phyloP scores from a whole-genome alignment of 1,140 invertebrate genomes.

The Drosophila parvula region DNA sequence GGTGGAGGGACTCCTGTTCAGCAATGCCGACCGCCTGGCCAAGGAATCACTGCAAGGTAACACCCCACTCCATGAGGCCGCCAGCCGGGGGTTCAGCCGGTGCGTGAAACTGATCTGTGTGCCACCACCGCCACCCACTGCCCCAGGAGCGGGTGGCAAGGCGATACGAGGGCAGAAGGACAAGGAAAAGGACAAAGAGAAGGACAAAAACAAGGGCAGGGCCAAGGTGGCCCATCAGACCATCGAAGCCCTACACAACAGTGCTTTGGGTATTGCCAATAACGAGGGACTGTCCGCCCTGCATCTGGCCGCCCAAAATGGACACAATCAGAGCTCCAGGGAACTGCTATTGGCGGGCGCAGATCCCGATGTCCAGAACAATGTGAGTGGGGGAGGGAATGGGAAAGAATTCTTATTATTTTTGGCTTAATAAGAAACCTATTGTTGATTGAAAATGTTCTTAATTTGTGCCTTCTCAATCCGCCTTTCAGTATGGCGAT shows the following conservation, averaged over 20 bases:
- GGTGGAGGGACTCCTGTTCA: slow-evolving; percentile 64
- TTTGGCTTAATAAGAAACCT: neutral
- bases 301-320: slow-evolving; percentile 97
- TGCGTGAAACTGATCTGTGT: slow-evolving; percentile 91
- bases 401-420: neutral
- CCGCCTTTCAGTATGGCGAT: slow-evolving; percentile 92
- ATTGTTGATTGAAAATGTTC: slow-evolving; percentile 21
- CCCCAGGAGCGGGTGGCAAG: slow-evolving; percentile 7
- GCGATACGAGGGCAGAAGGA: slow-evolving; percentile 11
- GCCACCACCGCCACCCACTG: slow-evolving; percentile 54
- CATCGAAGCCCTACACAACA: slow-evolving; percentile 87
- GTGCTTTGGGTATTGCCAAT: slow-evolving; percentile 91
- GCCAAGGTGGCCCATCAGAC: slow-evolving; percentile 47
- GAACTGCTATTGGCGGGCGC: slow-evolving; percentile 94
- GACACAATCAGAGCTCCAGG: slow-evolving; percentile 97
- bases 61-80: slow-evolving; percentile 95
- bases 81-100: slow-evolving; percentile 96
- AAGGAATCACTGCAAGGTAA: slow-evolving; percentile 90
- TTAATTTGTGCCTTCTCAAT: neutral
- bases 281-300: slow-evolving; percentile 95
- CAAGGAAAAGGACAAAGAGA: slow-evolving; percentile 43
- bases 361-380: slow-evolving; percentile 95
- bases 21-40: slow-evolving; percentile 60
- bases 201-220: slow-evolving; percentile 60
- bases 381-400: slow-evolving; percentile 86